Base-by-base conservation (phyloP, 2,797 vertebrate species). In the Chiroxiphia lanceolata region DNA sequence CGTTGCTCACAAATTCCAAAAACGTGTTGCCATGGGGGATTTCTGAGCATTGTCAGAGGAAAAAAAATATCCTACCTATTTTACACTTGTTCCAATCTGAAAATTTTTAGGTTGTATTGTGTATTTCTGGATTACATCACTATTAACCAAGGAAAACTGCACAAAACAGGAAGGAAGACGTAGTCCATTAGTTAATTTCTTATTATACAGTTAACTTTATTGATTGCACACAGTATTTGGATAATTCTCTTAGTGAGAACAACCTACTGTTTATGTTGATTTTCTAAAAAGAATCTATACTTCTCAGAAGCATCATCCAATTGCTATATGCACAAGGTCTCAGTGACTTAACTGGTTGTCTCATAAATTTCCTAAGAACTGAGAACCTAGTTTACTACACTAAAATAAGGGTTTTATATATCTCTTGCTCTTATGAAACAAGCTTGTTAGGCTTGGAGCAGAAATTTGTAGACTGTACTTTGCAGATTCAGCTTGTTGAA, bases 401-500 rank as follows among this genome's bases (percentile, higher is more conserved):
- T 60, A 45, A 93, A 77, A 31, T 53, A 69, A 59, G 85, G 38
- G 13, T 21, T 71, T 67, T 70, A 20, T 48, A 22, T 22, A 20
- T 70, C 34, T 82, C 48, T 87, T 63, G 38, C 47, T 89, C 31
- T 75, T 76, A 78, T 10, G 34, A 87, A 87, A 75, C 15, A 75
- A 29, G 31, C 22, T 67, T 87, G 53, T 48, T 75, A 90, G 38
- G 75, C 38, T 80, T 10, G 63, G 18, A 83, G 38, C 15, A 74
- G 56, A 67, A 87, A 81, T 70, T 48, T 48, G 40, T 42, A 48
- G 44, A 53, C 23, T 47, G 27, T 15, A 76, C 25, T 68, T 42
- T 85, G 86, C 59, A 90, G 76, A 75, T 82, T 81, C 63, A 90
- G n/a, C 40, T 78, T 75, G 59, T 59, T 92, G 80, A 87, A 93